phyloP scores from a whole-genome alignment of 37 sponge, comb jelly and placozoan species.

The Beroe forskalii region DNA sequence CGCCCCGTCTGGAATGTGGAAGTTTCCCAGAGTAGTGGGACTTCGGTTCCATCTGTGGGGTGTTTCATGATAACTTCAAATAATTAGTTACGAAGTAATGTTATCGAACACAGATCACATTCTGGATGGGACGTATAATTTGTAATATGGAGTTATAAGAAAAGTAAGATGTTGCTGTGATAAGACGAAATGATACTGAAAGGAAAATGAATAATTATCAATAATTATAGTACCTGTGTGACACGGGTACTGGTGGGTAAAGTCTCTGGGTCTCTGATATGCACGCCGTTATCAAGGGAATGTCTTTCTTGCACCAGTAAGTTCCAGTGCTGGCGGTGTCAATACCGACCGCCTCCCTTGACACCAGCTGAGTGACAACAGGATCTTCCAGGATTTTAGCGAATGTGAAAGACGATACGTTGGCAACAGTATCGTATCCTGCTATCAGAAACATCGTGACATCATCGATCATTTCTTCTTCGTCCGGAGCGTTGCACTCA shows the following conservation, averaged over 20 bases:
- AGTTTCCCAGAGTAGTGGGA: neutral
- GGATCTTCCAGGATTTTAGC: neutral
- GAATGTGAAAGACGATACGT: neutral
- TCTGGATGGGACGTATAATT: too few relatives aligned
- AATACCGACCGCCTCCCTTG: neutral
- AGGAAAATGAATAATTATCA: too few relatives aligned
- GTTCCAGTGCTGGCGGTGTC: neutral
- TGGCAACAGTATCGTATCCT: slow-evolving; percentile 30
- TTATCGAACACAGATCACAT: too few relatives aligned
- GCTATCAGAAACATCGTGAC: slow-evolving; percentile 20
- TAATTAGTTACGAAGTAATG: too few relatives aligned
- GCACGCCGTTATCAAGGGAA: neutral
- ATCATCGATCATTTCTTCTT: slow-evolving; percentile 11
- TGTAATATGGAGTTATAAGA: too few relatives aligned
- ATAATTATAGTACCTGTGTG: too few relatives aligned
- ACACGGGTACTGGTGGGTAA: neutral
- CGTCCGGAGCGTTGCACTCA: neutral
- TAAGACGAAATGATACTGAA: too few relatives aligned
- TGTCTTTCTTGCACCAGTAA: neutral
- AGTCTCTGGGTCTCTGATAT: neutral
- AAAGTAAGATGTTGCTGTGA: too few relatives aligned
- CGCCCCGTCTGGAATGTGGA: neutral
- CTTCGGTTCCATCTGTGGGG: neutral
- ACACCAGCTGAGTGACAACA: neutral
- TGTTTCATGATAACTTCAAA: too few relatives aligned